These are phyloP conservation scores for Taxidea taxus DNA, from an alignment of 2,113 vertebrate species.

Conservation along the genomic window DNA sequence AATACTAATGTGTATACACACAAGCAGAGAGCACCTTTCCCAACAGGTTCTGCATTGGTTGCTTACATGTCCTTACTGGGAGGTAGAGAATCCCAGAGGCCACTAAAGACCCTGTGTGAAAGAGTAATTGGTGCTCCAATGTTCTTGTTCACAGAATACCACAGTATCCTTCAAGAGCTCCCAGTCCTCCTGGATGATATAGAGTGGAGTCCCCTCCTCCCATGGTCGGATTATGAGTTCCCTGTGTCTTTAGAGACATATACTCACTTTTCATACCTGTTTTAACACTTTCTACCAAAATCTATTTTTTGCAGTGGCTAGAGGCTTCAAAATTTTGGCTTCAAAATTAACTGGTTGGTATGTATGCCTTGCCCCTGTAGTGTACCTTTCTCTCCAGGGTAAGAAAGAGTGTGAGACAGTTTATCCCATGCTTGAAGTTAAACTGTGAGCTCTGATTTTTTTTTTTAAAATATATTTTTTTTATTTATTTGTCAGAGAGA, in stretches of 20 bases:
- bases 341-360: background rate
- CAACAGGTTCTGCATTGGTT: background rate
- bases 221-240: background rate
- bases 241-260: background rate
- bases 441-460: slow-evolving; percentile 44
- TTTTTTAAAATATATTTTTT: too few species aligned
- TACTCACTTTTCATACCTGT: background rate
- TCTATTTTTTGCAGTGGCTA: background rate
- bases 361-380: background rate
- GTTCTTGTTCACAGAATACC: background rate
- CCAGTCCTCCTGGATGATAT: background rate
- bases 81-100: background rate
- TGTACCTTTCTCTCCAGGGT: background rate
- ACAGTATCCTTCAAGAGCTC: background rate
- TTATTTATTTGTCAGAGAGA: too few species aligned
- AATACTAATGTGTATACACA: background rate
- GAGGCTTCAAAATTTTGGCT: background rate
- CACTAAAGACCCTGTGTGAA: background rate
- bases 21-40: background rate
- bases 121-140: background rate
- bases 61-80: background rate
- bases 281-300: background rate
- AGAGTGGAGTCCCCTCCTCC: background rate
- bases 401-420: background rate
- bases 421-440: slow-evolving; percentile 47